Evolutionary conservation across 2,888 invertebrate species (phyloP).

Genomic region (Dasysyrphus albostriatus): DNA sequence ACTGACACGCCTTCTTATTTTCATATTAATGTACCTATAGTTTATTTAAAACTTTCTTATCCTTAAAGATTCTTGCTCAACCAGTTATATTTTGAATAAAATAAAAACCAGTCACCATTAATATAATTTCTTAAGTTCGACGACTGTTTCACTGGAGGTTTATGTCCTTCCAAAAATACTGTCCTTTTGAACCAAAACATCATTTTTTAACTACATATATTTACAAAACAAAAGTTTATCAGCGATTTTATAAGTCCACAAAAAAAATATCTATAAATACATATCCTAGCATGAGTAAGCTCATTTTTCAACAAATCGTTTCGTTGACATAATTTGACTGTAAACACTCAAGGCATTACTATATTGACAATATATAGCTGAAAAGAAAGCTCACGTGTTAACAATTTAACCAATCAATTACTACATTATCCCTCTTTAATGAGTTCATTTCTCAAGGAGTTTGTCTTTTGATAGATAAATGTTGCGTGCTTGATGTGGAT

Average conservation of each 20-base stretch:
- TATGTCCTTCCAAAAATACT: no score
- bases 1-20: no score
- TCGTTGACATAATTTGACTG: conserved; percentile 4
- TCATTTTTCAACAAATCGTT: not conserved
- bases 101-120: no score
- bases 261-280: not conserved
- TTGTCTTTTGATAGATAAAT: not conserved
- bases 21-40: no score
- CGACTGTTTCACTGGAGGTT: no score
- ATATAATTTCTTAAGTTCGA: no score
- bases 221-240: no score
- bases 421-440: not conserved
- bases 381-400: conserved; percentile 8
- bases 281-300: conserved; percentile 1
- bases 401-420: conserved; percentile 22
- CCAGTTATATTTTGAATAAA: no score
- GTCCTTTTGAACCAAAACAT: no score
- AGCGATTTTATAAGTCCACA: not conserved
- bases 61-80: no score
- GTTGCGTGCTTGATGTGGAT: not conserved
- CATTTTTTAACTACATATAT: no score
- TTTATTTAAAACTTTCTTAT: no score
- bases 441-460: conserved; percentile 6
- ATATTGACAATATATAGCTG: not conserved
- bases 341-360: not conserved